These are phyloP conservation scores for Drusus annulatus DNA, from an alignment of 1,140 invertebrate species.

Conservation along the genomic window DNA sequence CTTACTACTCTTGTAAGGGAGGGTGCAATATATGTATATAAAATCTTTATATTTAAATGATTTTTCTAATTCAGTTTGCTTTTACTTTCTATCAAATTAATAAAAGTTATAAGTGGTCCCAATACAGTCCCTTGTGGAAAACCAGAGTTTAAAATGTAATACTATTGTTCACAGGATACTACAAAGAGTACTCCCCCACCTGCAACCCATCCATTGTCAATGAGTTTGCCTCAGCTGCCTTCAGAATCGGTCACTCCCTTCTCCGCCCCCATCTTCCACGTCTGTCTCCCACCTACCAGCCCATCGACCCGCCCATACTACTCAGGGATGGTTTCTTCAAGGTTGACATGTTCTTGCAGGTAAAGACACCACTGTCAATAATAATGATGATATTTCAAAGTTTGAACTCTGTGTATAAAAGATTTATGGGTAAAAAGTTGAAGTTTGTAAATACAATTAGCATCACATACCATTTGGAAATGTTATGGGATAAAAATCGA, in stretches of 20 bases:
- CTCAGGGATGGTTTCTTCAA: conserved; percentile 96
- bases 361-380: conserved; percentile 57
- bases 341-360: conserved; percentile 87
- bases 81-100: no score
- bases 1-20: no score
- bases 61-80: no score
- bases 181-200: conserved; percentile 92
- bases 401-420: no score
- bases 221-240: conserved; percentile 95
- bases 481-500: neutral
- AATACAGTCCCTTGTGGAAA: no score
- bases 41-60: no score
- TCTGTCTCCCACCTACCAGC: conserved; percentile 85
- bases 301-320: conserved; percentile 85
- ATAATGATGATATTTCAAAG: neutral
- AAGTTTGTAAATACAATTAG: no score
- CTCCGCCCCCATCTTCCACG: conserved; percentile 91
- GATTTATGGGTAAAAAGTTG: no score
- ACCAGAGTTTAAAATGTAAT: neutral
- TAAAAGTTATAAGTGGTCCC: neutral
- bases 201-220: conserved; percentile 94
- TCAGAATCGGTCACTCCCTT: conserved; percentile 94
- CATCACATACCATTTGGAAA: neutral
- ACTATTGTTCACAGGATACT: conserved; percentile 78
- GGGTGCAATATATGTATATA: no score